Evolutionary conservation across 2,113 vertebrate species (phyloP).

Genomic region (Pseudolaguvia tuberculata): DNA sequence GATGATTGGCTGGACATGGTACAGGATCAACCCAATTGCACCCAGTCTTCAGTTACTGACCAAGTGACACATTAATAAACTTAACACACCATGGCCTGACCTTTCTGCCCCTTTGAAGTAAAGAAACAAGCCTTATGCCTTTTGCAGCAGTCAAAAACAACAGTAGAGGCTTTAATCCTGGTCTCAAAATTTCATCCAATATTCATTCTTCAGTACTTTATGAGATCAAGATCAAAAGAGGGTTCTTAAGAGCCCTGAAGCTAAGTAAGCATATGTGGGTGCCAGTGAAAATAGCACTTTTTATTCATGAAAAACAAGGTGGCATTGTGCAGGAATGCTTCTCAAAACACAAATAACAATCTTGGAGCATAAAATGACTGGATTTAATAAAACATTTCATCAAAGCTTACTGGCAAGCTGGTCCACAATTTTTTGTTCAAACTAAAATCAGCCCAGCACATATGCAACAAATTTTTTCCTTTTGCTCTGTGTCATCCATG

Average conservation of each 20-base stretch:
- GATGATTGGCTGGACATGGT: conserved; percentile 69
- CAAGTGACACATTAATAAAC: conserved; percentile 69
- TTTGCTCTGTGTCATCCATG: conserved; percentile 67
- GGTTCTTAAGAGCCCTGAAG: conserved; percentile 7
- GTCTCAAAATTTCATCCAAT: conserved; percentile 4
- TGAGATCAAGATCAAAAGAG: conserved; percentile 17
- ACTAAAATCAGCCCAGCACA: conserved; percentile 76
- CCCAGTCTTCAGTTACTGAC: conserved; percentile 28
- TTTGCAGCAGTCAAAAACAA: not conserved
- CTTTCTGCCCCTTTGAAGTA: conserved; percentile 56
- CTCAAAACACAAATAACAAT: conserved; percentile 24
- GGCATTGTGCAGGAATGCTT: conserved; percentile 27
- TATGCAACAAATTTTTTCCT: conserved; percentile 84
- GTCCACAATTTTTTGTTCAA: conserved; percentile 71
- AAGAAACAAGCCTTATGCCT: conserved; percentile 53
- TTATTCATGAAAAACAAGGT: not conserved
- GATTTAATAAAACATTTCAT: conserved; percentile 48
- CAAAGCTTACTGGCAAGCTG: conserved; percentile 72
- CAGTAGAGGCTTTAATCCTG: conserved; percentile 42
- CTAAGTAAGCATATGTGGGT: conserved; percentile 12
- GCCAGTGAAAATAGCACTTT: conserved; percentile 32
- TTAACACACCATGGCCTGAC: conserved; percentile 65
- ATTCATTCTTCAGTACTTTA: conserved; percentile 21
- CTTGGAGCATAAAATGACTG: conserved; percentile 55
- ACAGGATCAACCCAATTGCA: conserved; percentile 76